Conservation (phyloP, 2,113 vertebrate species). For the Cichladusa arquata region DNA sequence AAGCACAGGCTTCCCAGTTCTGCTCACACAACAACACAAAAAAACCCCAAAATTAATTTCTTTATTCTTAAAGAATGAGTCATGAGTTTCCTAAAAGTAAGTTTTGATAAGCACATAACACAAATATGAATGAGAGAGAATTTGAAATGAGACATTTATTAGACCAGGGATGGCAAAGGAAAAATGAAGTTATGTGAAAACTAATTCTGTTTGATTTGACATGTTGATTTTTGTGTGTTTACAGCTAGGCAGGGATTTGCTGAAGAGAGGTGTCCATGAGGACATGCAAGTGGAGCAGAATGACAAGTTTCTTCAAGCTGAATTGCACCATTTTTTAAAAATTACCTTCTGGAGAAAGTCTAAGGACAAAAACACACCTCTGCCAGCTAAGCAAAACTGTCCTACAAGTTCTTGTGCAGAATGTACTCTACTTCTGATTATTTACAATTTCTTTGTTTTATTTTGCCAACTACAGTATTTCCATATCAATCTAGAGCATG, state of each 20-base stretch:
- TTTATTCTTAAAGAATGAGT: conserved; percentile 1
- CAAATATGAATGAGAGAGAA: neutral
- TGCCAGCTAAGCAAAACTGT: neutral
- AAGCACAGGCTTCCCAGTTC: neutral
- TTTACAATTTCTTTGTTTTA: conserved; percentile 12
- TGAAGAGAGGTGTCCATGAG: neutral
- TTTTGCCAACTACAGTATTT: neutral
- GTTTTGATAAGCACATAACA: neutral
- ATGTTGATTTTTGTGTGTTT: neutral
- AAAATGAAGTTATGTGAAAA: conserved; percentile 5
- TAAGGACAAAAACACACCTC: neutral
- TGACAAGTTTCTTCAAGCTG: neutral
- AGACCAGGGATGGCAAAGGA: neutral
- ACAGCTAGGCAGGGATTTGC: neutral
- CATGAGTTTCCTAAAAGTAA: neutral
- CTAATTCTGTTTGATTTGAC: neutral
- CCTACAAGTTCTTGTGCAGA: neutral
- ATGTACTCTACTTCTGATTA: neutral
- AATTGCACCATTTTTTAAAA: neutral
- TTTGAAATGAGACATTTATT: conserved; percentile 29
- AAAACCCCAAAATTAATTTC: neutral
- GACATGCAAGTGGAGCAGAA: neutral
- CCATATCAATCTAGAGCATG: conserved; percentile 42
- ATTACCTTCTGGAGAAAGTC: neutral
- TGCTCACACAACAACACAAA: neutral